Base-by-base conservation (phyloP, 53 echinoderm and acorn worm species). In the Antedon mediterranea region DNA sequence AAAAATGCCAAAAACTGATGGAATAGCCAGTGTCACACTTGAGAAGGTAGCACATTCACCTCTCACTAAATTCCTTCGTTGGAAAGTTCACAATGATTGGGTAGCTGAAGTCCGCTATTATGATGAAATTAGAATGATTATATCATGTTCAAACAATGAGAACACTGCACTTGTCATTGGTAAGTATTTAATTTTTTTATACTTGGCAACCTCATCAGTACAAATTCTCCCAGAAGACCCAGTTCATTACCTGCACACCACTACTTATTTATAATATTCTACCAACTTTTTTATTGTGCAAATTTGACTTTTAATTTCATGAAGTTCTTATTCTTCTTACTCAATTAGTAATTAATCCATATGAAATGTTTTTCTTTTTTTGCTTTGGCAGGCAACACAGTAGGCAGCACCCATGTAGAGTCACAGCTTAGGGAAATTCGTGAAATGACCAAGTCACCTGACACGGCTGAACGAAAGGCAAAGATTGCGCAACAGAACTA, bases 1-100 rank as follows among this genome's bases (percentile, higher is more conserved):
- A 86, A 97, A 97, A 75, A 87, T 97, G 86, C 97, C 97, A 31
- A 97, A 97, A 83, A 97, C 97, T 15, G 97, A 97, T 75, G 97
- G 97, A 32, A 97, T 97, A n/a, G 97, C 97, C 32, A 97, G 97
- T 75, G 97, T 97, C 42, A 97, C 97, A 41, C 80, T 97, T 14
- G 97, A 97, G 82, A 97, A 92, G 81, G 97, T 97, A 23, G 97
- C 97, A 4, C 97, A 92, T 72, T 91, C 91, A 26, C 83, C 87
- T 28, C 79, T 97, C 82, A 97, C 97, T 30, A 87, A 90, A 76
- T 97, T 97, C 73, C 75, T 97, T 9, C 84, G 97, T 28, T 97
- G 97, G 97, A 97, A 89, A 75, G 97, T 97, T 43, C 97, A 97
- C 37, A 86, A 90, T 34, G 97, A 97, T 74, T 97, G 97, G 97